Evolutionary conservation across 2,888 invertebrate genomes (phyloP), one percentile per base, ranked within the genome.

Genomic region (Pseudanteris insignis): DNA sequence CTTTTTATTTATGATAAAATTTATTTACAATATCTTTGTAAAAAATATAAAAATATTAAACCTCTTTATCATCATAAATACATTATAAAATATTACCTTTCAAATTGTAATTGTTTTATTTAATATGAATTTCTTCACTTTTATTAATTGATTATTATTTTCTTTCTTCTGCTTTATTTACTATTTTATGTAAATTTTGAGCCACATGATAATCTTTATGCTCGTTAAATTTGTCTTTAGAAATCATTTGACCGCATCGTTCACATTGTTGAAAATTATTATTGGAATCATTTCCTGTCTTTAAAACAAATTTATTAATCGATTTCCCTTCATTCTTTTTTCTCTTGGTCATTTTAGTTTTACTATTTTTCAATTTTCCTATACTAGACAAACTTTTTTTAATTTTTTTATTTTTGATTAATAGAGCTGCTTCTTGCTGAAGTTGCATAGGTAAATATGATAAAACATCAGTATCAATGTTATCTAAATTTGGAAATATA

Each of bases 171-270:
- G 59, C 58, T 68, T 78, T 81, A 72, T 89, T 89, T 4, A 89
- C 74, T 78, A 88, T 84, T 67, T 84, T 81, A 67, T 87, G 91
- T 41, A 96, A 77, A 71, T 88, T 88, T 72, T 88, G 86, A 2
- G 96, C 96, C 69, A 90, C 84, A 78, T 96, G 96, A 76, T 87
- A 94, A 81, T 96, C 95, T 69, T 84, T 79, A 80, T 95, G 95
- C 72, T 92, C 90, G 0, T 83, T 76, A 67, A 89, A 83, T 57
- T 88, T 88, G 59, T 84, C 83, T 2, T 84, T 66, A 7, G 83
- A 76, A 43, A 94, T 81, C 59, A 77, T 81, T 73, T 86, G 84
- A 14, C 85, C 83, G 79, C 94, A 95, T 73, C 89, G 86, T 0
- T 82, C 68, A 79, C 94, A 95, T 30, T 75, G 80, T 70, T 85